These are phyloP conservation scores for Tokudaia tokunoshimensis DNA, from an alignment of 2,797 vertebrate species.

Conservation along the genomic window DNA sequence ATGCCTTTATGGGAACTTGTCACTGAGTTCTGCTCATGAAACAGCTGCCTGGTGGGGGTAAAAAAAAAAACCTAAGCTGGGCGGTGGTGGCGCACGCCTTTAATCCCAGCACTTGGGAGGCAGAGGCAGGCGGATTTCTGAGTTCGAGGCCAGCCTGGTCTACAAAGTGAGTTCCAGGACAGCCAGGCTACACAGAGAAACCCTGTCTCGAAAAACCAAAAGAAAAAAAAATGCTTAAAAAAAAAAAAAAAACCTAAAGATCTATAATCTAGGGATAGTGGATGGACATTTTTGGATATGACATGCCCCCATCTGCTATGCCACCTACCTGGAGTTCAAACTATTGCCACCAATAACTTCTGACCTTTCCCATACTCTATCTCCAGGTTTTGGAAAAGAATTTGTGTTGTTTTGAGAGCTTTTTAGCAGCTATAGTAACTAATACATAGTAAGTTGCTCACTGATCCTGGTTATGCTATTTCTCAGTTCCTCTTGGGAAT, in stretches of 20 bases:
- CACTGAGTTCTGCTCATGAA: neutral
- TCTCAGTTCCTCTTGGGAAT: neutral
- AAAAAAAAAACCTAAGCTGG: too few relatives aligned
- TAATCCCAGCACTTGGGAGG: too few relatives aligned
- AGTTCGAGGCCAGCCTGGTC: too few relatives aligned
- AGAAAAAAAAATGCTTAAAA: too few relatives aligned
- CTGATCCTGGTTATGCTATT: neutral
- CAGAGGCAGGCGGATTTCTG: too few relatives aligned
- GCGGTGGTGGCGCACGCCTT: too few relatives aligned
- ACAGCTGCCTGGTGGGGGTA: neutral
- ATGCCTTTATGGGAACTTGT: neutral
- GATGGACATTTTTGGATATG: neutral
- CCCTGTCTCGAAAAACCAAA: too few relatives aligned
- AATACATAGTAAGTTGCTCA: neutral
- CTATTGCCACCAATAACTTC: neutral
- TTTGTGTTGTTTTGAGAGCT: neutral
- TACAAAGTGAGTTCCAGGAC: too few relatives aligned
- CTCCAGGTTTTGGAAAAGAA: neutral
- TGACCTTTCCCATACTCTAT: neutral
- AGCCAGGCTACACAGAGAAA: too few relatives aligned
- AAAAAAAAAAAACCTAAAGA: neutral
- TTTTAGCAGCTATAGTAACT: neutral
- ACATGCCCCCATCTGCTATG: rapidly evolving
- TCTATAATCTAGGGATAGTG: neutral
- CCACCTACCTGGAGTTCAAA: neutral